Evolutionary conservation across 2,113 vertebrate genomes (phyloP), one percentile per base, ranked within the genome.

Genomic region (Neopipo cinnamomea): DNA sequence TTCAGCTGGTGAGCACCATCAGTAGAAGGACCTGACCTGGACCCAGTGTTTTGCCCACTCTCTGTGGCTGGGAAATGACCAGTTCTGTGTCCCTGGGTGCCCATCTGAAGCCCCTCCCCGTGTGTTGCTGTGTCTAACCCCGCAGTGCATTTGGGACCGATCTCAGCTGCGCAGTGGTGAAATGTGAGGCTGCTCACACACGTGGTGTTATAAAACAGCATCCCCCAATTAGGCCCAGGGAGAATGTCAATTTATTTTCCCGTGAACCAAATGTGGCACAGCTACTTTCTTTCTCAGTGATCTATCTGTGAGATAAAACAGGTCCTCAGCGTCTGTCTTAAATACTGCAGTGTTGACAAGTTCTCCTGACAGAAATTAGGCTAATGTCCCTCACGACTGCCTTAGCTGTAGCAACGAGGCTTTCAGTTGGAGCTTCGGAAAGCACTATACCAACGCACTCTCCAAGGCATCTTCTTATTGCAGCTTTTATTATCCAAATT

Each of bases 301-400:
- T 96, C 85, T 94, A 21, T 96, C 84, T 96, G 77, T 44, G 59
- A 97, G 88, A 91, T 77, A 91, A 96, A 91, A 73, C 85, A 74
- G 46, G 39, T 96, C 97, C 95, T 97, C 93, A 94, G 95, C 53
- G 70, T 88, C 95, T 79, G 2, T 95, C 88, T 96, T 97, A 96
- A 97, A 93, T 95, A 94, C 71, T 44, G 67, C 96, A 88, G 87
- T 81, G 94, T 90, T 97, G 95, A 96, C 96, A 95, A 95, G 92
- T 95, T 97, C 96, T 97, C 97, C 80, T 96, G 95, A 91, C 94
- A 97, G 93, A 97, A 98, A 97, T 98, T 97, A 97, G 96, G 95
- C 94, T 97, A 95, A 98, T 98, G 97, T 97, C 96, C 97, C 90
- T 86, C 88, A 95, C 3, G 49, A 91, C 76, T 96, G 91, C 89